Percentiles rank a stretch among this genome's conserved stretches.
Conservation (phyloP, 2,797 vertebrate species). For the Pangasius macronema region DNA sequence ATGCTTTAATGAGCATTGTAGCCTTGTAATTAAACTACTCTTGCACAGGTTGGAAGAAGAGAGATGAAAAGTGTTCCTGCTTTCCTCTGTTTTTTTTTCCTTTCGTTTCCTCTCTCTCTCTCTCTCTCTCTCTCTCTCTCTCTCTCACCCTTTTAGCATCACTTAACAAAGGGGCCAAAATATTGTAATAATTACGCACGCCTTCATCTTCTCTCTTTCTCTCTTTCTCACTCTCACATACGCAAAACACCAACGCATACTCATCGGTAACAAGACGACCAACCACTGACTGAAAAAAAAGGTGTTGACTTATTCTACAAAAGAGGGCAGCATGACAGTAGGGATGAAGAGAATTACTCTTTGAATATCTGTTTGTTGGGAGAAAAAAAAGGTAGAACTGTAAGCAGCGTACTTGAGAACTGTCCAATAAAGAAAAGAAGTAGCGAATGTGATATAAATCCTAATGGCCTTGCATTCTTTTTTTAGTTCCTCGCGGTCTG, state of each 20-base stretch:
- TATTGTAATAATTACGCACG: conserved; percentile 31
- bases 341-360: conserved; percentile 37
- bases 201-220: conserved; percentile 34
- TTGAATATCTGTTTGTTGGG: conserved; percentile 4
- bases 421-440: conserved; percentile 69
- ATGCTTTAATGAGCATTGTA: conserved; percentile 57
- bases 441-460: conserved; percentile 65
- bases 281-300: conserved; percentile 17
- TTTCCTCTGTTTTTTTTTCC: conserved; percentile 2
- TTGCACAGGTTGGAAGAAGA: conserved; percentile 24
- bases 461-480: conserved; percentile 28
- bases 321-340: conserved; percentile 59
- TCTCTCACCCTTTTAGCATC: conserved; percentile 3
- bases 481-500: conserved; percentile 35
- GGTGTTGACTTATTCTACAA: conserved; percentile 51
- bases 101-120: neutral
- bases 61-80: conserved; percentile 21
- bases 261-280: conserved; percentile 16
- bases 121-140: neutral
- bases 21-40: conserved; percentile 56
- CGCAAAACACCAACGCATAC: conserved; percentile 24
- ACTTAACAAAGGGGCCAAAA: conserved; percentile 26
- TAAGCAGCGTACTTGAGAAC: conserved; percentile 21
- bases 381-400: neutral
- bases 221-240: conserved; percentile 25